Percentiles rank a stretch among this genome's conserved stretches.
Evolutionary conservation across 2,888 invertebrate species (phyloP).

Genomic region (Dynastes tityus): DNA sequence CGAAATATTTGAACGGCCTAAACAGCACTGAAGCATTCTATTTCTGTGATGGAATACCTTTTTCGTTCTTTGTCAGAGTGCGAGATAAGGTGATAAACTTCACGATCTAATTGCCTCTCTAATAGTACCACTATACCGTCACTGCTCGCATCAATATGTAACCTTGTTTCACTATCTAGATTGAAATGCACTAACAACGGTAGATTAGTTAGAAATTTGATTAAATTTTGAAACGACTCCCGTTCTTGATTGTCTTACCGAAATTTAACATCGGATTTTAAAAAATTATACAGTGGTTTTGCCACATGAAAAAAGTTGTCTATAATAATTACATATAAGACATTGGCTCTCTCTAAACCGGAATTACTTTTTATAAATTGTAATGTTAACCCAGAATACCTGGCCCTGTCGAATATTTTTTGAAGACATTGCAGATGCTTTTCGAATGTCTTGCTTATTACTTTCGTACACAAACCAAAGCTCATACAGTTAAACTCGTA

Average conservation of each 20-base stretch:
- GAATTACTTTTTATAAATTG: too few relatives aligned
- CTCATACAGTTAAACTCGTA: too few relatives aligned
- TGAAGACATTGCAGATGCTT: too few relatives aligned
- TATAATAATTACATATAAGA: too few relatives aligned
- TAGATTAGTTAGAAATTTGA: not conserved
- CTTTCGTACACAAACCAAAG: too few relatives aligned
- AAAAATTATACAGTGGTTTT: too few relatives aligned
- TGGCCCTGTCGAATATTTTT: too few relatives aligned
- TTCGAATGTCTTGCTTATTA: too few relatives aligned
- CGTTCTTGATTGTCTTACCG: not conserved
- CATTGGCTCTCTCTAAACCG: too few relatives aligned
- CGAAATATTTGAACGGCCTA: not conserved
- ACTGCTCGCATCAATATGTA: not conserved
- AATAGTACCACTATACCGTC: not conserved
- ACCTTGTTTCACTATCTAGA: not conserved
- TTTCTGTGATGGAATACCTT: not conserved
- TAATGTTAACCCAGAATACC: too few relatives aligned
- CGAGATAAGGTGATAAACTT: not conserved
- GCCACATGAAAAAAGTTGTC: too few relatives aligned
- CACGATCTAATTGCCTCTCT: not conserved
- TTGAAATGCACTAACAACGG: not conserved
- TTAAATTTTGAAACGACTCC: not conserved
- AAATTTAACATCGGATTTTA: too few relatives aligned
- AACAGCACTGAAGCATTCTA: not conserved
- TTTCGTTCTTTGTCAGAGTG: not conserved